Evolutionary conservation across 2,797 vertebrate genomes (phyloP).

Genomic region (Argentina silus): DNA sequence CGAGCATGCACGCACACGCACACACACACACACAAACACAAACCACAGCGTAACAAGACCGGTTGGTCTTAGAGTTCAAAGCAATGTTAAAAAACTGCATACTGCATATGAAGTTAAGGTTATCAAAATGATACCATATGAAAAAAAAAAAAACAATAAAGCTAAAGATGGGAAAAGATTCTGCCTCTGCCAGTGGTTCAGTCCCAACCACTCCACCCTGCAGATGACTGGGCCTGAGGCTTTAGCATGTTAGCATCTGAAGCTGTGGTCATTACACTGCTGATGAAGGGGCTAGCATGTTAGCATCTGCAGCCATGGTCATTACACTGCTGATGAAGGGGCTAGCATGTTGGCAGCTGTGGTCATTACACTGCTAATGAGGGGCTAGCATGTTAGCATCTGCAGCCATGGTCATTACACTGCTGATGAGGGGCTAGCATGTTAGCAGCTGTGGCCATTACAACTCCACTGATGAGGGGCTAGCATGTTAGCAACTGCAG

Average conservation of each 20-base stretch:
- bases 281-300: not conserved
- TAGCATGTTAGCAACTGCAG: slow-evolving; percentile 61
- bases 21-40: too few relatives aligned
- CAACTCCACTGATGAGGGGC: slow-evolving; percentile 63
- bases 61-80: too few relatives aligned
- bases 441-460: slow-evolving; percentile 54
- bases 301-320: not conserved
- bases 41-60: too few relatives aligned
- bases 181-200: too few relatives aligned
- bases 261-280: not conserved
- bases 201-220: too few relatives aligned
- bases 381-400: not conserved
- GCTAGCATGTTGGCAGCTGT: not conserved
- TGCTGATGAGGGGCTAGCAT: slow-evolving; percentile 24
- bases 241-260: not conserved
- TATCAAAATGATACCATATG: too few relatives aligned
- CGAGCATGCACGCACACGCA: too few relatives aligned
- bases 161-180: too few relatives aligned
- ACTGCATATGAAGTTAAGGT: too few relatives aligned
- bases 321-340: not conserved
- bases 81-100: too few relatives aligned
- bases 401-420: not conserved
- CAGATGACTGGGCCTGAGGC: too few relatives aligned
- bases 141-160: too few relatives aligned
- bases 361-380: not conserved